Percentiles rank a stretch among this genome's conserved stretches.
Evolutionary conservation across 2,797 vertebrate species (phyloP).

Genomic region (Calcarius lapponicus): DNA sequence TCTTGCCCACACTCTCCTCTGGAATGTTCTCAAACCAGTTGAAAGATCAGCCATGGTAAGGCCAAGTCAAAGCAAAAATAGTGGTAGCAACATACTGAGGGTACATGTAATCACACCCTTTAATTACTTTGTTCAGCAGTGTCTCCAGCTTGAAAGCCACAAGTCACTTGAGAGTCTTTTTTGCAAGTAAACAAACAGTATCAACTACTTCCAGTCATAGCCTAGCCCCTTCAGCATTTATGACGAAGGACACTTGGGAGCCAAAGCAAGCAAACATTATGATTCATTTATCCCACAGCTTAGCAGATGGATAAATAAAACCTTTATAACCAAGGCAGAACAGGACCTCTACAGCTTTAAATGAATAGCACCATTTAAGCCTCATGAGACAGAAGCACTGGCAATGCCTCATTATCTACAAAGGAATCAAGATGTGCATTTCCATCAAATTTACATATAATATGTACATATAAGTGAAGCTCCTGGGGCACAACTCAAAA

Average conservation of each 20-base stretch:
- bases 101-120: background rate
- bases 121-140: background rate
- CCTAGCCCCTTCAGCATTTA: background rate
- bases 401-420: background rate
- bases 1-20: background rate
- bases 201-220: slow-evolving; percentile 25
- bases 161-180: background rate
- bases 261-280: slow-evolving; percentile 57
- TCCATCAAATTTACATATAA: background rate
- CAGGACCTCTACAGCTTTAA: background rate
- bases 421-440: background rate
- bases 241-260: background rate
- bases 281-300: slow-evolving; percentile 10
- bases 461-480: background rate
- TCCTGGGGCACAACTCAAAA: background rate
- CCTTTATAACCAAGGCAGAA: background rate
- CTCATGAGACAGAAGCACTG: background rate
- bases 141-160: background rate
- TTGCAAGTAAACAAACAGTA: slow-evolving; percentile 6
- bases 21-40: background rate
- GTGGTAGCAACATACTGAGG: background rate
- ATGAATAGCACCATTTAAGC: fast-evolving
- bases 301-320: background rate
- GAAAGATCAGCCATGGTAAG: background rate
- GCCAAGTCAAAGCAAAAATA: background rate